Percentiles rank a stretch among this genome's conserved stretches.
These are phyloP conservation scores for Clarias gariepinus DNA, from an alignment of 2,113 vertebrate species.

Conservation along the genomic window DNA sequence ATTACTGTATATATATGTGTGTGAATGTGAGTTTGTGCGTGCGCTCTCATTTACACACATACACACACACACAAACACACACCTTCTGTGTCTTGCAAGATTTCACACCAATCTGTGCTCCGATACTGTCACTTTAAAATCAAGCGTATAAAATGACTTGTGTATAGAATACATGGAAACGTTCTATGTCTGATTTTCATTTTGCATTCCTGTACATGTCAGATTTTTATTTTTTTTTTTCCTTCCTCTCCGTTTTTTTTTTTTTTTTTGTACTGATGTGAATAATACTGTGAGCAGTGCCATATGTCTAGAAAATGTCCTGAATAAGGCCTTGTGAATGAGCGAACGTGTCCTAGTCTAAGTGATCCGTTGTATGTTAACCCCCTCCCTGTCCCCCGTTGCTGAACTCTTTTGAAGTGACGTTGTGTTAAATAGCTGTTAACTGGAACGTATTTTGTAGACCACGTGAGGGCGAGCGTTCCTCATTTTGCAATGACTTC, in stretches of 20 bases:
- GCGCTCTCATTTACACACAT: too few species aligned
- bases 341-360: slow-evolving; percentile 28
- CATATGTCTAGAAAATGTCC: slow-evolving; percentile 64
- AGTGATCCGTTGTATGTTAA: slow-evolving; percentile 7
- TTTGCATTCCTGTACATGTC: slow-evolving; percentile 75
- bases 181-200: slow-evolving; percentile 59
- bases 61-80: too few species aligned
- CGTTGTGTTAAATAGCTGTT: slow-evolving; percentile 5
- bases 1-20: too few species aligned
- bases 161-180: slow-evolving; percentile 57
- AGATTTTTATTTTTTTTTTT: slow-evolving; percentile 50
- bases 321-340: slow-evolving; percentile 56
- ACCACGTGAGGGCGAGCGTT: slow-evolving; percentile 68
- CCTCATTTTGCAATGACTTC: slow-evolving; percentile 56
- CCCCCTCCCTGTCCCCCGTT: background rate
- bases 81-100: background rate
- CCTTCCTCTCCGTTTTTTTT: slow-evolving; percentile 64
- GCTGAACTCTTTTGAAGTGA: slow-evolving; percentile 1
- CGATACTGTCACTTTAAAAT: slow-evolving; percentile 82
- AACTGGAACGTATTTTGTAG: slow-evolving; percentile 30
- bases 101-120: slow-evolving; percentile 67
- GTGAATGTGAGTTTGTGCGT: slow-evolving; percentile 16
- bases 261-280: slow-evolving; percentile 69
- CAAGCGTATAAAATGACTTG: slow-evolving; percentile 63
- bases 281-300: slow-evolving; percentile 76